phyloP scores from a whole-genome alignment of 2,113 vertebrate species.

The Artemisiospiza belli region DNA sequence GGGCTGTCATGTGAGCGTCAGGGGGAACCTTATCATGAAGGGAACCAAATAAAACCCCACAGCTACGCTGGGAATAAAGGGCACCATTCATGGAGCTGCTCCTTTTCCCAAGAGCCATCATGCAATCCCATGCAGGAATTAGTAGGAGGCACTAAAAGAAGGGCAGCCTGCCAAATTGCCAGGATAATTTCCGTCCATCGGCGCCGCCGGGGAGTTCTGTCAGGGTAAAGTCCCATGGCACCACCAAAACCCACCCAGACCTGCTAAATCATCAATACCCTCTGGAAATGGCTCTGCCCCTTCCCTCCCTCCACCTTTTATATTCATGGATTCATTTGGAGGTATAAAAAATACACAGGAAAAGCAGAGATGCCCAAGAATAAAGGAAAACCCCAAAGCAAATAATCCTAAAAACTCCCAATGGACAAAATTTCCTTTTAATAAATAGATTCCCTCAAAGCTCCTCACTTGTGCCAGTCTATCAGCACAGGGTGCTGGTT shows the following conservation, averaged over 20 bases:
- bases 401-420: neutral
- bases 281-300: neutral
- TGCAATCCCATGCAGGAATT: neutral
- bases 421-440: neutral
- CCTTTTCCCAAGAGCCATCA: neutral
- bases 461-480: neutral
- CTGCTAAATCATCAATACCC: neutral
- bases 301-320: neutral
- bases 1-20: slow-evolving; percentile 30
- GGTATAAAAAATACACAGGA: neutral
- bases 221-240: neutral
- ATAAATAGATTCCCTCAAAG: neutral
- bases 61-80: neutral
- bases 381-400: rapidly evolving
- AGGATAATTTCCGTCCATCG: neutral
- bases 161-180: slow-evolving; percentile 3
- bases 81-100: neutral
- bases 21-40: neutral
- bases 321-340: rapidly evolving
- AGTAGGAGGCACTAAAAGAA: neutral
- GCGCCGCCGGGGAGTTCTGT: neutral
- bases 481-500: neutral
- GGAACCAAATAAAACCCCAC: neutral
- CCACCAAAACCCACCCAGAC: neutral
- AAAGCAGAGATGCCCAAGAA: neutral